Conservation (phyloP, 2,113 vertebrate species). For the Corydoras sp. region DNA sequence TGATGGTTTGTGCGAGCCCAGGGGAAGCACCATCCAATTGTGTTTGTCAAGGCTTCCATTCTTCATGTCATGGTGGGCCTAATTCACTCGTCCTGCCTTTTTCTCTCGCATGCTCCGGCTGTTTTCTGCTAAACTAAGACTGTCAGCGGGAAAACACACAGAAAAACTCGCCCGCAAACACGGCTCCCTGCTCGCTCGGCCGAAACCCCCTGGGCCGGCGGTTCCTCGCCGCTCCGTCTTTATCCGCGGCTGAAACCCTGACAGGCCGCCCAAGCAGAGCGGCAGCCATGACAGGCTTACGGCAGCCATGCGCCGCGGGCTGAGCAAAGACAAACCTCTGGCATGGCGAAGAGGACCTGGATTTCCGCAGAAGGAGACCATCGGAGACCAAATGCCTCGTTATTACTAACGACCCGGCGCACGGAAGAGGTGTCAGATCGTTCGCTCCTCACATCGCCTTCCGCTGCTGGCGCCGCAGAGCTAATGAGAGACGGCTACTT, state of each 20-base stretch:
- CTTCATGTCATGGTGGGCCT: conserved; percentile 80
- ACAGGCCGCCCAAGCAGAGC: conserved; percentile 89
- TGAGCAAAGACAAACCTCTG: conserved; percentile 56
- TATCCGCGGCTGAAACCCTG: conserved; percentile 83
- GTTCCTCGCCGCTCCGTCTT: conserved; percentile 79
- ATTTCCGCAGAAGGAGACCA: conserved; percentile 34
- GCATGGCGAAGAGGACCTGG: conserved; percentile 54
- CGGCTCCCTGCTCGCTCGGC: conserved; percentile 58
- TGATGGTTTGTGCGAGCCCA: conserved; percentile 64
- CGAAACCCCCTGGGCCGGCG: conserved; percentile 75
- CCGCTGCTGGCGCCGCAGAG: conserved; percentile 39
- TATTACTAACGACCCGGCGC: conserved; percentile 33
- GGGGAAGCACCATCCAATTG: conserved; percentile 81
- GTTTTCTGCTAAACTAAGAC: conserved; percentile 83
- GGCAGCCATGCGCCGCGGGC: conserved; percentile 63
- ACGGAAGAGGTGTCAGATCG: conserved; percentile 31
- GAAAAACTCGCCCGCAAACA: conserved; percentile 82
- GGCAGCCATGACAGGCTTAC: conserved; percentile 77
- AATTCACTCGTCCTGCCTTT: conserved; percentile 60
- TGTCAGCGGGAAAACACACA: conserved; percentile 86
- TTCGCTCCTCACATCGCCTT: conserved; percentile 35
- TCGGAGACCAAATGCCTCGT: conserved; percentile 23
- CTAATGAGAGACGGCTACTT: conserved; percentile 61
- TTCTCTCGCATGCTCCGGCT: conserved; percentile 69
- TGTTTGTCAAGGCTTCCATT: conserved; percentile 90